These are phyloP conservation scores for Eremophila alpestris DNA, from an alignment of 2,797 vertebrate genomes.

Conservation along the genomic window DNA sequence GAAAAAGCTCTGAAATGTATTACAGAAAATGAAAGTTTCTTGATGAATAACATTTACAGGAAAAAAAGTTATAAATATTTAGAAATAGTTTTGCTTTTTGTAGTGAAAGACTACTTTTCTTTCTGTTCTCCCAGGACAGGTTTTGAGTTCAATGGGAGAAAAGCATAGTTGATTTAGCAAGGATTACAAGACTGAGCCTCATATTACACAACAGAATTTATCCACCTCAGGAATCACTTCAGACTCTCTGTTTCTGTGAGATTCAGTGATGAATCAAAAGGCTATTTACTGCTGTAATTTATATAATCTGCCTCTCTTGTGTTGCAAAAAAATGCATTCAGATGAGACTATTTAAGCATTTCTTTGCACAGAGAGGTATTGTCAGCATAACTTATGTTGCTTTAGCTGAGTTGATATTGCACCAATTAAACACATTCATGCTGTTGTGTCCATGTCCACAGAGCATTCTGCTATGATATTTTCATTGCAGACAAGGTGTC, in stretches of 20 bases:
- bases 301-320: slow-evolving; percentile 16
- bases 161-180: slow-evolving; percentile 30
- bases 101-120: neutral
- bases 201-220: slow-evolving; percentile 8
- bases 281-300: slow-evolving; percentile 43
- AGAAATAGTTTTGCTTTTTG: neutral
- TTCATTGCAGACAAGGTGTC: slow-evolving; percentile 42
- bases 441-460: neutral
- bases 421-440: slow-evolving; percentile 23
- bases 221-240: slow-evolving; percentile 30
- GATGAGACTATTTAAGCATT: slow-evolving; percentile 4
- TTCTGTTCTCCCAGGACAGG: neutral
- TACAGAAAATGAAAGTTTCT: neutral
- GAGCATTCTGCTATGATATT: neutral
- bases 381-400: neutral
- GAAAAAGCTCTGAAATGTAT: neutral
- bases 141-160: slow-evolving; percentile 12
- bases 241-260: neutral
- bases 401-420: neutral
- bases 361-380: slow-evolving; percentile 29
- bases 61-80: neutral
- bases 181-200: slow-evolving; percentile 44
- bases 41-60: neutral
- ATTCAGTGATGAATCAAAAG: neutral
- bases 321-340: slow-evolving; percentile 19